Percentiles rank a stretch among this genome's conserved stretches.
phyloP scores from a whole-genome alignment of 2,113 vertebrate species.

The Proterorhinus semilunaris region DNA sequence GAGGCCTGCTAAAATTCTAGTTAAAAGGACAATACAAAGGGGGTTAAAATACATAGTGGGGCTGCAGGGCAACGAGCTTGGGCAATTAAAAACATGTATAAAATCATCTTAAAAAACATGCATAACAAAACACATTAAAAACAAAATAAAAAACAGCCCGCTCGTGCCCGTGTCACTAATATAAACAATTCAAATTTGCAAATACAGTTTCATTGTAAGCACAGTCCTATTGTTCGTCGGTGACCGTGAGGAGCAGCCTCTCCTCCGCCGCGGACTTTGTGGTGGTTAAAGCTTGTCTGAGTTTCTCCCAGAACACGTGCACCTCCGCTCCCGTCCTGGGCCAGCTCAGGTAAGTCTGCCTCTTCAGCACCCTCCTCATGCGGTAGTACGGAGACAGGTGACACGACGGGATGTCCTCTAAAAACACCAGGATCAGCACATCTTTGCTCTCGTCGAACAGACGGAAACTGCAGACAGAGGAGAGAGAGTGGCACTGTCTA shows the following conservation, averaged over 20 bases:
- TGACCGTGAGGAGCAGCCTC: conserved; percentile 14
- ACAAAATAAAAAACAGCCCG: no score
- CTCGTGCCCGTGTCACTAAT: no score
- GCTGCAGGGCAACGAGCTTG: no score
- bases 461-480: conserved; percentile 59
- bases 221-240: neutral
- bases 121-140: no score
- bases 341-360: conserved; percentile 73
- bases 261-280: conserved; percentile 7
- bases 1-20: no score
- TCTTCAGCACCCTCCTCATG: conserved; percentile 74
- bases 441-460: conserved; percentile 78
- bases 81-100: no score
- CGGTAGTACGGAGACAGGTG: conserved; percentile 71
- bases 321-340: conserved; percentile 39
- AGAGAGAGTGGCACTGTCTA: neutral
- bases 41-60: no score
- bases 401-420: conserved; percentile 72
- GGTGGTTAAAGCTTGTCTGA: conserved; percentile 63
- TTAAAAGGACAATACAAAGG: no score
- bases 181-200: no score
- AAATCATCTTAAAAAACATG: no score
- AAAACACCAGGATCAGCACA: conserved; percentile 75
- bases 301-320: conserved; percentile 76
- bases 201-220: no score